Base-by-base conservation (phyloP, 1,140 invertebrate species). In the Caerostris darwini region DNA sequence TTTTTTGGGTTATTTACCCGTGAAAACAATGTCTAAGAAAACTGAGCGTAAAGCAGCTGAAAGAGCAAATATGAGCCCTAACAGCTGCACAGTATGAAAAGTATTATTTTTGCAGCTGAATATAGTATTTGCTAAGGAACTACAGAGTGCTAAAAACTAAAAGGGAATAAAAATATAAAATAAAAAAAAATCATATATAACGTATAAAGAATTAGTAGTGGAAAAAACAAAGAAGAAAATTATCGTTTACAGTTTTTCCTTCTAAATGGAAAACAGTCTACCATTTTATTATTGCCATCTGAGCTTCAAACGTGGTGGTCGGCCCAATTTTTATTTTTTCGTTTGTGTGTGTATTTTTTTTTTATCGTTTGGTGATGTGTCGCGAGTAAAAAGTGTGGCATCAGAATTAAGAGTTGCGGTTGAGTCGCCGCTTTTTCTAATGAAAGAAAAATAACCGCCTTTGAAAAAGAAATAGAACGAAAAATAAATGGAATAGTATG, bases 191-290 rank as follows among this genome's bases (percentile, higher is more conserved):
- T 34, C 12, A 77, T 50, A 77, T 77, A 77, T 77, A 77, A 77
- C 5, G 71, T 77, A 14, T 50, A 53, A 53, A 77, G 71, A 77
- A 53, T n/a, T 34, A 8, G 34, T 34, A 34, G 0, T 1, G 34
- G 34, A 34, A 34, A 77, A 7, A 50, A 67, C n/a, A 77, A 77
- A 77, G 34, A 77, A 77, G 50, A 77, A 19, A 77, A 19, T 77
- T 77, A 19, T 77, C 19, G 54, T 57, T 85, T 58, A 14, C 57
- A 57, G 54, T 85, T 57, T 85, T 85, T 34, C 81, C 54, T 85
- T 85, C 82, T 85, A 85, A 85, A 85, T 85, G 82, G 82, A 85
- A 85, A 85, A 85, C 82, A 85, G 82, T 85, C 57, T 2, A 54
- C 82, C 54, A 85, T 58, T 85, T 57, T 58, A 54, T 85, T 77